Base-by-base conservation (phyloP, 1,140 invertebrate genomes). In the Calliopsis andreniformis region DNA sequence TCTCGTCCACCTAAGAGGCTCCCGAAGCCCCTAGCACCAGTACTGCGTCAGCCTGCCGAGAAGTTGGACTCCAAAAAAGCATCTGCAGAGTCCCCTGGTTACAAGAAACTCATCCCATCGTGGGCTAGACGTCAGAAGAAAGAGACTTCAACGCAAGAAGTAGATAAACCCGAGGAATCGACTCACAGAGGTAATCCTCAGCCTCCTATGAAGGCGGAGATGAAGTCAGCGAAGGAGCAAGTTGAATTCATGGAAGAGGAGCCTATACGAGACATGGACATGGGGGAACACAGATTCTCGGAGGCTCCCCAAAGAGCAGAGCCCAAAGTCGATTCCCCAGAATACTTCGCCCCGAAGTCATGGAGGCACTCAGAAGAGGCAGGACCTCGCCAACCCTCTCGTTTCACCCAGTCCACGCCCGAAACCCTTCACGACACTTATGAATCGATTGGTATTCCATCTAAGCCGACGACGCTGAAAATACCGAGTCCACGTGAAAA, bases 291-390 rank as follows among this genome's bases (percentile, higher is more conserved):
- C 18, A 4, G 12, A 8, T 23, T 5, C 0, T 12, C 12, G 25
- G 25, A 7, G 2, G 14, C 2, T 3, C 7, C 6, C 0, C 4
- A 25, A 12, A 6, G 3, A 2, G 7, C 18, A 0, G n/a, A 18
- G 3, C 35, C 12, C 3, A 10, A 14, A 18, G 0, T 1, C 5
- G 6, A 14, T 20, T 0, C 0, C 55, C 3, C 62, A 0, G n/a
- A 14, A 0, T 35, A 75, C 16, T 75, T 67, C 0, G 71, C 71
- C 0, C 71, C 71, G 0, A 28, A 20, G 1, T 2, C 59, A 7
- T 45, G 14, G 20, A 59, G 39, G 12, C 12, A 42, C 8, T 1
- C 32, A 2, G 7, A n/a, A 3, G 0, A 1, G 1, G 7, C 16
- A 2, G 0, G 3, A 45, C 16, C 10, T n/a, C 7, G 7, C 23